Evolutionary conservation across 92 coral and sea anemone species (phyloP).

Genomic region (Porites lobata): DNA sequence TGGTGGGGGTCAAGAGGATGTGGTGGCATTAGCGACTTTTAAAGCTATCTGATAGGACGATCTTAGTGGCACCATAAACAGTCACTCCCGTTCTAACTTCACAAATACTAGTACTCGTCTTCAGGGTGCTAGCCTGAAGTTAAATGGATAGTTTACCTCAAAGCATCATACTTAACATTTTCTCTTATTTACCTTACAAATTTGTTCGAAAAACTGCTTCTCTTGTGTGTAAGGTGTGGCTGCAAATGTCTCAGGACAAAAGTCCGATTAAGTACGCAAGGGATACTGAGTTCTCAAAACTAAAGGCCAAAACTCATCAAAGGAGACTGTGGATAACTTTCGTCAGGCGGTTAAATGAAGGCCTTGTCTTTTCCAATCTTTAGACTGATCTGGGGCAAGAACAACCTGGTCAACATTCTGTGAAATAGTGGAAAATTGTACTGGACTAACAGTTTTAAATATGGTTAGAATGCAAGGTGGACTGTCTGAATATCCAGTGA

Average conservation of each 20-base stretch:
- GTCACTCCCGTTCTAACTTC: background rate
- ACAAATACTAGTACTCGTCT: background rate
- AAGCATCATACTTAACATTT: background rate
- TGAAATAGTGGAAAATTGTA: background rate
- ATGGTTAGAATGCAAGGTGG: conserved; percentile 5
- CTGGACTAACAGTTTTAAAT: background rate
- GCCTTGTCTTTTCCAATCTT: conserved; percentile 2
- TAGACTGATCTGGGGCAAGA: background rate
- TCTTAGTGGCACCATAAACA: too few relatives aligned
- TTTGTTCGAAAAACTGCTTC: conserved; percentile 11
- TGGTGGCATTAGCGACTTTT: too few relatives aligned
- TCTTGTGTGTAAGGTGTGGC: conserved; percentile 32
- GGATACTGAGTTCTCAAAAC: background rate
- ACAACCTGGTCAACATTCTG: conserved; percentile 5
- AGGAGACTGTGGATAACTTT: conserved; percentile 5
- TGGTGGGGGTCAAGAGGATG: too few relatives aligned
- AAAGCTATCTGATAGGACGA: too few relatives aligned
- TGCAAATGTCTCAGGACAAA: background rate
- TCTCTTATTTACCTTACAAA: conserved; percentile 20
- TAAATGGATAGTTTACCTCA: conserved; percentile 3
- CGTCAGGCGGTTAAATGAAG: conserved; percentile 9
- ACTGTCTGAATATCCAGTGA: background rate
- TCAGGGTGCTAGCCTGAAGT: background rate
- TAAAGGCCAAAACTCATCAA: background rate
- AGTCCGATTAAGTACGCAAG: background rate